These are phyloP conservation scores for Diaphora mendica DNA, from an alignment of 2,888 invertebrate genomes.

Conservation along the genomic window DNA sequence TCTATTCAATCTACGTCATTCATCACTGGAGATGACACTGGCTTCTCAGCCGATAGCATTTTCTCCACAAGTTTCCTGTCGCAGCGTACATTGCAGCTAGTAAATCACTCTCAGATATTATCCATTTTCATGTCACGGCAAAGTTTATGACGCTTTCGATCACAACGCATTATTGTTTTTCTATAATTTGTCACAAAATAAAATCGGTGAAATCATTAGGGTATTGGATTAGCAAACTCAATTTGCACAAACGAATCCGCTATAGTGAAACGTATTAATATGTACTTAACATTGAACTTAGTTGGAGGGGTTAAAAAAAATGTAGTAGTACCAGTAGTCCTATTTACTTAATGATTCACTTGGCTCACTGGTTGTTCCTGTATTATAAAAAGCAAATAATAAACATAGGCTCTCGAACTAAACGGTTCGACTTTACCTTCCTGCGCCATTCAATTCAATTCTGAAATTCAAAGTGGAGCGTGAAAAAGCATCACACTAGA, in stretches of 20 bases:
- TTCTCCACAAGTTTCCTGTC: constrained; percentile 28
- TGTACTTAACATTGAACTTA: background rate
- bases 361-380: no score
- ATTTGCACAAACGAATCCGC: background rate
- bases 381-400: no score
- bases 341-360: background rate
- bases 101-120: constrained; percentile 63
- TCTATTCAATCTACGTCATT: constrained; percentile 40
- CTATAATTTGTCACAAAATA: constrained; percentile 14
- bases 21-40: constrained; percentile 41
- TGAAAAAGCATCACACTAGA: no score
- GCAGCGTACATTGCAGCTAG: constrained; percentile 41
- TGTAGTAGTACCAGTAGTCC: background rate
- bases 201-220: constrained; percentile 6
- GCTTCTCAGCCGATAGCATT: constrained; percentile 21
- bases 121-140: constrained; percentile 57
- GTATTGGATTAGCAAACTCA: background rate
- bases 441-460: no score
- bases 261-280: background rate
- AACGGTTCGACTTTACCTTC: no score
- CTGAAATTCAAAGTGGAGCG: no score
- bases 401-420: no score
- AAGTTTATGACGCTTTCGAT: constrained; percentile 46
- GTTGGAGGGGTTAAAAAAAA: background rate
- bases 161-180: constrained; percentile 24